Base-by-base conservation (phyloP, 1,140 invertebrate genomes). In the Neotoxoptera formosana region DNA sequence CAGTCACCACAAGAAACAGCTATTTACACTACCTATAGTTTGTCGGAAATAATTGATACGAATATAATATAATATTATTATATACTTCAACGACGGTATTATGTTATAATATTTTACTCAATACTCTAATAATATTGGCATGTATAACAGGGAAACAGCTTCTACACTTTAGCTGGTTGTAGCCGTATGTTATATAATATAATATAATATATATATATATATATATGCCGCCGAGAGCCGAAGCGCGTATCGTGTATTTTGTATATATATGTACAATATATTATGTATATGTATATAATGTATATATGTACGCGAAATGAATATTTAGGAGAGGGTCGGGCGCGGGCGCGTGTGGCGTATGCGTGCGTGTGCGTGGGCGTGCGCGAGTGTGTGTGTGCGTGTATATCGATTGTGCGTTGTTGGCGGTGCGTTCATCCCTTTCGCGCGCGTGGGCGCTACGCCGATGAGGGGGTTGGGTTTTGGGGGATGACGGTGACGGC, bases 321-420 rank as follows among this genome's bases (percentile, higher is more conserved):
- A 90, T 21, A 56, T 56, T 30, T 45, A 17, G 47, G 34, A 89
- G 36, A 60, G 53, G 89, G 89, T 90, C 36, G 53, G 53, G 88
- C 11, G 53, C 53, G 53, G 9, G 53, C 34, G 56, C 25, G 89
- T 30, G 23, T 90, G 86, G 47, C 8, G 20, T 34, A 41, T 14
- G n/a, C 88, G 88, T 34, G 20, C 11, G 34, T 8, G 88, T 23
- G 88, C 21, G 53, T 20, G 45, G 2, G 86, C 9, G 48, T 88
- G 48, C 23, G 81, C 21, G 81, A 7, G 47, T 11, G 47, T 48
- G 47, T 48, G 47, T 36, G 53, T 47, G 90, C 47, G 56, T 91
- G 30, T 81, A 36, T 91, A 91, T 91, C 90, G 90, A 91, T 91
- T 91, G 67, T 81, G 60, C 60, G 90, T 91, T 81, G 90, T 91